These are phyloP conservation scores for Diceros bicornis DNA, from an alignment of 2,797 vertebrate species.

Conservation along the genomic window DNA sequence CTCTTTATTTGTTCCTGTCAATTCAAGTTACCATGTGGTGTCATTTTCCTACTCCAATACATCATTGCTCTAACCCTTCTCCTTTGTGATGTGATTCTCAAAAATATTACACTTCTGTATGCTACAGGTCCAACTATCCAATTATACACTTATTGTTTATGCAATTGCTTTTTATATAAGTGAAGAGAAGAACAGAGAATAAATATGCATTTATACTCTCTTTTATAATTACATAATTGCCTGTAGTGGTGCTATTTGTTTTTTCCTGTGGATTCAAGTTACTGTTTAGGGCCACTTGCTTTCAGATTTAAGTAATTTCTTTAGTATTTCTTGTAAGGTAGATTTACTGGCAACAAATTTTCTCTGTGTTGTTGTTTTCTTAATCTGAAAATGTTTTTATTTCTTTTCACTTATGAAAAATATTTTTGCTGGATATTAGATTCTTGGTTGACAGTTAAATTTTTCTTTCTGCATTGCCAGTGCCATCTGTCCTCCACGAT, in stretches of 20 bases:
- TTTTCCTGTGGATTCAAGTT: neutral
- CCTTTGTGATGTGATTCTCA: neutral
- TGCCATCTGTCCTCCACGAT: neutral
- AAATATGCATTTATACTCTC: neutral
- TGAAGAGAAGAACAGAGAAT: neutral
- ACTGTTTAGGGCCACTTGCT: neutral
- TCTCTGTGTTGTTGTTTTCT: neutral
- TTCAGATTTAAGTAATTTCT: neutral
- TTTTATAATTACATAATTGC: neutral
- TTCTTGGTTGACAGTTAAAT: neutral
- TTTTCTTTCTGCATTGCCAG: neutral
- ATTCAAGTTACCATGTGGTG: neutral
- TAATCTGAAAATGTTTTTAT: neutral
- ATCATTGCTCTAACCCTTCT: neutral
- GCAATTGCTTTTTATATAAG: neutral
- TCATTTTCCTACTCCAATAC: neutral
- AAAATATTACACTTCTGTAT: neutral
- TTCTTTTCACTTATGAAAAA: neutral
- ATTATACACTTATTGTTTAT: neutral
- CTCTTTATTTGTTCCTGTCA: neutral
- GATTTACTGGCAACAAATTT: neutral
- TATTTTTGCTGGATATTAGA: neutral
- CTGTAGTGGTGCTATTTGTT: neutral
- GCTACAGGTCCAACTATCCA: neutral
- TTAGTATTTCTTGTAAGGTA: neutral